Percentiles rank a stretch among this genome's conserved stretches.
phyloP scores from a whole-genome alignment of 1,140 invertebrate species.

The Scaptodrosophila lebanonensis region DNA sequence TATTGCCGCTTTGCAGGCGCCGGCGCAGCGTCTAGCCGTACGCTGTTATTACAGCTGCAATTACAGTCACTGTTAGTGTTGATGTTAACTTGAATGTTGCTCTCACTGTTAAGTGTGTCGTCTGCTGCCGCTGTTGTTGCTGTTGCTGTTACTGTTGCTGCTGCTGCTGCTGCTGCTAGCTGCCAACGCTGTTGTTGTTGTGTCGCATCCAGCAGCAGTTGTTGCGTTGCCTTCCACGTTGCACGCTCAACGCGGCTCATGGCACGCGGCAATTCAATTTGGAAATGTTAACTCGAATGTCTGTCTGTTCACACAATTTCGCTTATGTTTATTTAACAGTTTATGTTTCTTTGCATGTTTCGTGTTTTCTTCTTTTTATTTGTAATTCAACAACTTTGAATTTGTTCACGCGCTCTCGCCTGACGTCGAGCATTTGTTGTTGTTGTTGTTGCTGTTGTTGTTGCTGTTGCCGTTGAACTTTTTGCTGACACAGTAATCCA shows the following conservation, averaged over 20 bases:
- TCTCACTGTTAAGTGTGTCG: neutral
- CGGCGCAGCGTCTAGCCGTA: no score
- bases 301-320: no score
- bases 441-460: conserved; percentile 4
- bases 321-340: no score
- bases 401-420: conserved; percentile 25
- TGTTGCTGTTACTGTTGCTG: conserved; percentile 13
- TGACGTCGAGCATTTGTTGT: conserved; percentile 20
- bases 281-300: no score
- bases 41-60: no score
- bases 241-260: conserved; percentile 39
- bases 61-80: no score
- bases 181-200: no score
- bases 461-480: conserved; percentile 4
- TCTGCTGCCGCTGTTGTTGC: conserved; percentile 8
- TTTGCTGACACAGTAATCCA: conserved; percentile 42
- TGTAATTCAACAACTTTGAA: conserved; percentile 28
- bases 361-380: conserved; percentile 8
- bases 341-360: conserved; percentile 13
- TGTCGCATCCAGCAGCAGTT: conserved; percentile 2
- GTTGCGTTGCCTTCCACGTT: no score
- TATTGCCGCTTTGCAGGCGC: conserved; percentile 68
- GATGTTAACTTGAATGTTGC: neutral
- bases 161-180: conserved; percentile 29
- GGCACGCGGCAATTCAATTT: no score